Percentiles rank a stretch among this genome's conserved stretches.
phyloP scores from a whole-genome alignment of 2,113 vertebrate species.

The Apus apus region DNA sequence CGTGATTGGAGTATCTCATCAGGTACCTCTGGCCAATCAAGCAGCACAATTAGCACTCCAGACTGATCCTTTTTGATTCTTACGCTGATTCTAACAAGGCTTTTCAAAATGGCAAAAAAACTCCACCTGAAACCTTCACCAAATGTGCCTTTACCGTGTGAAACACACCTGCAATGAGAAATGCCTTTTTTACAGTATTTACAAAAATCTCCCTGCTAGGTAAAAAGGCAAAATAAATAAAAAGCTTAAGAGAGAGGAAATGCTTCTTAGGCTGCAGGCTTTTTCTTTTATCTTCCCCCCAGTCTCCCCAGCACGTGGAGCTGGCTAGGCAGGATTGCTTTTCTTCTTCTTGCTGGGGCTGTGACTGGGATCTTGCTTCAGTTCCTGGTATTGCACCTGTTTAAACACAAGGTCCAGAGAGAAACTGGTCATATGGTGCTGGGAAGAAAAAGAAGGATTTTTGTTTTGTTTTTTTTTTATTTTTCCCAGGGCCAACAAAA shows the following conservation, averaged over 20 bases:
- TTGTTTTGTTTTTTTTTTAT: neutral
- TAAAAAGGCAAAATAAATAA: constrained; percentile 79
- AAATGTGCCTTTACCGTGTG: constrained; percentile 70
- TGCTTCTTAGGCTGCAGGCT: constrained; percentile 62
- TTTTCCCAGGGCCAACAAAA: neutral
- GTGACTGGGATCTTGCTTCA: constrained; percentile 93
- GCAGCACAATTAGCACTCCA: neutral
- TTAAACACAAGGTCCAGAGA: constrained; percentile 87
- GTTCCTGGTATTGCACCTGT: constrained; percentile 98
- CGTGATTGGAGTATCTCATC: constrained; percentile 18
- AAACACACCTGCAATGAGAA: constrained; percentile 66
- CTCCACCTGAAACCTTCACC: constrained; percentile 46
- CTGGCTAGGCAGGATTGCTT: constrained; percentile 90
- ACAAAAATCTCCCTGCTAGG: constrained; percentile 74
- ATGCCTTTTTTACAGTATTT: constrained; percentile 77
- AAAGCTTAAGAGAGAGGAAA: constrained; percentile 72
- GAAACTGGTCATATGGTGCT: constrained; percentile 74
- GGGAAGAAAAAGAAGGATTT: constrained; percentile 51
- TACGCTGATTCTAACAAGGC: constrained; percentile 10
- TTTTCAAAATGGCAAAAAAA: constrained; percentile 32
- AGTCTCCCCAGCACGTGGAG: constrained; percentile 71
- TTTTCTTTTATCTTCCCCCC: constrained; percentile 75
- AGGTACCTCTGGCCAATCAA: neutral
- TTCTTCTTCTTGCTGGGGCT: constrained; percentile 98
- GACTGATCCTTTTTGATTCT: neutral